These are phyloP conservation scores for Pseudobourletiella spinata DNA, from an alignment of 1,140 invertebrate genomes.

Conservation along the genomic window DNA sequence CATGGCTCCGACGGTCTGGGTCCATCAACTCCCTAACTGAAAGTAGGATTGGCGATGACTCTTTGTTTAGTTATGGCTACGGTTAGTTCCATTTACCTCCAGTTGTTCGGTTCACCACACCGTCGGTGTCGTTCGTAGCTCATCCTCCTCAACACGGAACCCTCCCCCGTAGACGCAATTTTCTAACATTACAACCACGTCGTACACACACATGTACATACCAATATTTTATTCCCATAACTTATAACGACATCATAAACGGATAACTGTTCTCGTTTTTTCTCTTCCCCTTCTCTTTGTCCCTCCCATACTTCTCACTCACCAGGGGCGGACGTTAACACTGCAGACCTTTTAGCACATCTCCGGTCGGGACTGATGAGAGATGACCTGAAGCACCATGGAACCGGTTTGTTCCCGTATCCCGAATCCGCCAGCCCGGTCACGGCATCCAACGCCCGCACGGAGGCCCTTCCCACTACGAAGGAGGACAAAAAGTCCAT, in stretches of 20 bases:
- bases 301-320: not conserved
- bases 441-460: constrained; percentile 16
- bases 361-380: constrained; percentile 13
- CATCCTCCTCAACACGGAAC: too few species aligned
- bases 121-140: too few species aligned
- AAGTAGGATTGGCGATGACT: constrained; percentile 31
- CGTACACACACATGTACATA: too few species aligned
- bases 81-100: constrained; percentile 11
- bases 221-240: not conserved
- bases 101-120: too few species aligned
- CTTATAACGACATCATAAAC: too few species aligned
- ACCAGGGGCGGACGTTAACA: not conserved
- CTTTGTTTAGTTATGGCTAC: constrained; percentile 32
- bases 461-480: constrained; percentile 33
- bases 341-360: constrained; percentile 22
- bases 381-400: constrained; percentile 16
- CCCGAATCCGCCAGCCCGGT: constrained; percentile 20
- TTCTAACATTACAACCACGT: too few species aligned
- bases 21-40: constrained; percentile 32
- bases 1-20: constrained; percentile 18
- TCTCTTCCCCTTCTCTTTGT: not conserved
- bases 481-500: constrained; percentile 38
- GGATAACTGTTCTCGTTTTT: not conserved
- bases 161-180: too few species aligned
- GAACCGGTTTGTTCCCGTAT: constrained; percentile 15